Percentiles rank a stretch among this genome's conserved stretches.
phyloP scores from a whole-genome alignment of 2,113 vertebrate genomes.

The Microtus montanus region DNA sequence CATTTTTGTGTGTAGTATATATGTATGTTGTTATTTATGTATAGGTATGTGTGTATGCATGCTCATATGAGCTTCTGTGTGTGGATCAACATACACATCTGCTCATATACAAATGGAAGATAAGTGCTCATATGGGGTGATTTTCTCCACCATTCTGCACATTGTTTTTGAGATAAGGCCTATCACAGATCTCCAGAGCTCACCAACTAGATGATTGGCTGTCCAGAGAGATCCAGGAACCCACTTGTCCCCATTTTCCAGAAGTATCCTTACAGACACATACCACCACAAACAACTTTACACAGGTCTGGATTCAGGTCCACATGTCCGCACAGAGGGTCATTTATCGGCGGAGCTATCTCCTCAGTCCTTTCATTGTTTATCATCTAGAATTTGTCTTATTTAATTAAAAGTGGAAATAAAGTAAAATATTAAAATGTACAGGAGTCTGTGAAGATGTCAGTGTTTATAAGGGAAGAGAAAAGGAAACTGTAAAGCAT shows the following conservation, averaged over 20 bases:
- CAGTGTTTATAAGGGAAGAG: not conserved
- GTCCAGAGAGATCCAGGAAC: not conserved
- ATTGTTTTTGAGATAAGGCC: not conserved
- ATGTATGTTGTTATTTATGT: too few species aligned
- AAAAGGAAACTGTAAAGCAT: conserved; percentile 12
- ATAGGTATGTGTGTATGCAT: too few species aligned
- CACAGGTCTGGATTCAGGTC: not conserved
- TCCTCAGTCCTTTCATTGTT: not conserved
- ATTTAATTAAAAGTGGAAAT: not conserved
- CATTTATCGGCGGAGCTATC: not conserved
- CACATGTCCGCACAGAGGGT: too few species aligned
- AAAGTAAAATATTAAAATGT: conserved; percentile 25
- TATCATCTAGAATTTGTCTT: not conserved
- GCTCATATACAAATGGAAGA: not conserved
- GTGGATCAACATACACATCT: not conserved
- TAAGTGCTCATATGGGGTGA: not conserved
- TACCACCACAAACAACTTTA: not conserved
- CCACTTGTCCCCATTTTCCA: not conserved
- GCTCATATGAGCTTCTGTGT: not conserved
- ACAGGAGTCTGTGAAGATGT: not conserved
- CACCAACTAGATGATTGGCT: not conserved
- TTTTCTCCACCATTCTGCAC: not conserved
- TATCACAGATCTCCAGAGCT: not conserved
- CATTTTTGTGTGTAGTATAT: not conserved
- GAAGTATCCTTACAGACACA: not conserved